Evolutionary conservation across 1,140 invertebrate genomes (phyloP).

Genomic region (Drosophila simulans): DNA sequence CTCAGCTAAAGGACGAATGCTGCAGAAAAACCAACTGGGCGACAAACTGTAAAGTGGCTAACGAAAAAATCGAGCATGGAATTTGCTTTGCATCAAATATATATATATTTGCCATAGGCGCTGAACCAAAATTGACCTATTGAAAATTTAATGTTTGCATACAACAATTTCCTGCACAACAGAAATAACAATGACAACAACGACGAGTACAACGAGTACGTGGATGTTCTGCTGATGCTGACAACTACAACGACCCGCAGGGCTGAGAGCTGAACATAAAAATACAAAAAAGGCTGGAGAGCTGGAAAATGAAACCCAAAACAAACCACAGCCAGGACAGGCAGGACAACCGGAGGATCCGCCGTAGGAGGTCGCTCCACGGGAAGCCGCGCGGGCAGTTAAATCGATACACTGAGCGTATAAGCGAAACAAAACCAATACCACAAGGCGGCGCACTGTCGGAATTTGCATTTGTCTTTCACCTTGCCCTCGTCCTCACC

Average conservation of each 20-base stretch:
- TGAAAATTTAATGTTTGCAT: slow-evolving; percentile 79
- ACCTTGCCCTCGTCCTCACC: slow-evolving; percentile 11
- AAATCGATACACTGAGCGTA: slow-evolving; percentile 75
- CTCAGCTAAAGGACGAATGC: slow-evolving; percentile 32
- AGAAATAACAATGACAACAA: slow-evolving; percentile 42
- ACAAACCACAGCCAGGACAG: slow-evolving; percentile 51
- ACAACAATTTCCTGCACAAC: slow-evolving; percentile 71
- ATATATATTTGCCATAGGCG: slow-evolving; percentile 12
- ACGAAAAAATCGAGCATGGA: slow-evolving; percentile 24
- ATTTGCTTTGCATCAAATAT: slow-evolving; percentile 43
- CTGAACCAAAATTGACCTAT: slow-evolving; percentile 56
- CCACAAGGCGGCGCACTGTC: slow-evolving; percentile 58
- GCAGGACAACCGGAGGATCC: slow-evolving; percentile 38
- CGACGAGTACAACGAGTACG: slow-evolving; percentile 22
- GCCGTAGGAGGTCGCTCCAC: slow-evolving; percentile 44
- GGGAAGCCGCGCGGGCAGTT: slow-evolving; percentile 62
- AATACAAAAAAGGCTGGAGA: slow-evolving; percentile 10
- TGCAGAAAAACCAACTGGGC: slow-evolving; percentile 8
- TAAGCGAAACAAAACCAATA: slow-evolving; percentile 73
- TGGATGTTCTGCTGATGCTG: slow-evolving; percentile 49
- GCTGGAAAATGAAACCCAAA: slow-evolving; percentile 45
- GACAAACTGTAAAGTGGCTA: slow-evolving; percentile 40
- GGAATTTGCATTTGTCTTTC: slow-evolving; percentile 69
- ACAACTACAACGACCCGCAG: slow-evolving; percentile 62
- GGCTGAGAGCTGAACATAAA: slow-evolving; percentile 49